Conservation (phyloP, 2,113 vertebrate genomes). For the Empidonax alnorum region DNA sequence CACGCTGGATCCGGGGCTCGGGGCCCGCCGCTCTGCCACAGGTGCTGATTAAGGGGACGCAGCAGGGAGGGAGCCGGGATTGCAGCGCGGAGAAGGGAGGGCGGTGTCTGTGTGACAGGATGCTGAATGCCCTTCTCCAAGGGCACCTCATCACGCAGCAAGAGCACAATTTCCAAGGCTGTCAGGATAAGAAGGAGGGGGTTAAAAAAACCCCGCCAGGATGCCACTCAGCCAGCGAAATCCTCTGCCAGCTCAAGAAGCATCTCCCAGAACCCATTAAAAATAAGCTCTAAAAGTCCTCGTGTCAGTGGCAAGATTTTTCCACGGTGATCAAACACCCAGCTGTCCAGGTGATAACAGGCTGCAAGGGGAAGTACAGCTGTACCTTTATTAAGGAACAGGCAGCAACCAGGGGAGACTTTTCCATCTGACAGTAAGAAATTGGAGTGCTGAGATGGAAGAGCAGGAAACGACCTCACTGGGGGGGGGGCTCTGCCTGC, state of each 20-base stretch:
- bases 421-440: not conserved
- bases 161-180: constrained; percentile 22
- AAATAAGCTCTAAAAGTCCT: constrained; percentile 44
- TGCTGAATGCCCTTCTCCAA: constrained; percentile 58
- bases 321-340: not conserved
- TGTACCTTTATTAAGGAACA: not conserved
- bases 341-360: not conserved
- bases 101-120: constrained; percentile 37
- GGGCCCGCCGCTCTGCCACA: constrained; percentile 10
- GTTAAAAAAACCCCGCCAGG: constrained; percentile 3
- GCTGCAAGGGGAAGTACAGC: not conserved
- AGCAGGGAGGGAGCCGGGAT: constrained; percentile 37
- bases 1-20: not conserved
- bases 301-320: constrained; percentile 14
- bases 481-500: not conserved
- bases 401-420: not conserved
- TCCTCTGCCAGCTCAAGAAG: not conserved
- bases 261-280: constrained; percentile 53
- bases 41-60: not conserved
- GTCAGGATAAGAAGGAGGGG: constrained; percentile 30
- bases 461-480: not conserved
- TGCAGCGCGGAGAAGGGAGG: not conserved
- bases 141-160: not conserved
- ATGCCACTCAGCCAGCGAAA: constrained; percentile 50
- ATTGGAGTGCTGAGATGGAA: not conserved